Evolutionary conservation across 1,140 invertebrate genomes (phyloP).

Genomic region (Diprion similis): DNA sequence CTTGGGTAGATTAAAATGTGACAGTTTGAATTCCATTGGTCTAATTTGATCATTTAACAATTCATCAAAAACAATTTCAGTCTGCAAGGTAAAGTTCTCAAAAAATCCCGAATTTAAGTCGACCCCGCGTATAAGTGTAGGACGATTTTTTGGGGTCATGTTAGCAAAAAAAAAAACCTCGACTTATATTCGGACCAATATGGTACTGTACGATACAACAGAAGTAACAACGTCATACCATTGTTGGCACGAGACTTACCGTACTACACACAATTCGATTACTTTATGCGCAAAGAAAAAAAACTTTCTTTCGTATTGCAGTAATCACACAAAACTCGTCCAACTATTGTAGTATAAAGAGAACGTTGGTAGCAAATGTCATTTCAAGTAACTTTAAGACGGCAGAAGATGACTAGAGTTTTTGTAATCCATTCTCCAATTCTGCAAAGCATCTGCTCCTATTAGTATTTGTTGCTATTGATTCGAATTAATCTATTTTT

Average conservation of each 20-base stretch:
- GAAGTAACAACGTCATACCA: not conserved
- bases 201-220: too few species aligned
- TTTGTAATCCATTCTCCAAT: not conserved
- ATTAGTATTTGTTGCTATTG: not conserved
- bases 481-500: slow-evolving; percentile 34
- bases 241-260: not conserved
- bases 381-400: not conserved
- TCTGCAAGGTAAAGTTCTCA: too few species aligned
- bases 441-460: not conserved
- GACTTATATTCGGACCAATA: too few species aligned
- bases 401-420: not conserved
- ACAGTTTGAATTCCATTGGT: too few species aligned
- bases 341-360: not conserved
- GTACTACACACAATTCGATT: not conserved
- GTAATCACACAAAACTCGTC: slow-evolving; percentile 5
- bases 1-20: too few species aligned
- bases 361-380: not conserved
- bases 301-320: not conserved
- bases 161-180: too few species aligned
- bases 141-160: too few species aligned
- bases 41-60: too few species aligned
- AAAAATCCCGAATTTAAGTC: too few species aligned
- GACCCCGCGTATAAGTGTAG: too few species aligned
- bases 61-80: too few species aligned
- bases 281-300: not conserved